phyloP scores from a whole-genome alignment of 2,113 vertebrate species.

The Cynocephalus volans region DNA sequence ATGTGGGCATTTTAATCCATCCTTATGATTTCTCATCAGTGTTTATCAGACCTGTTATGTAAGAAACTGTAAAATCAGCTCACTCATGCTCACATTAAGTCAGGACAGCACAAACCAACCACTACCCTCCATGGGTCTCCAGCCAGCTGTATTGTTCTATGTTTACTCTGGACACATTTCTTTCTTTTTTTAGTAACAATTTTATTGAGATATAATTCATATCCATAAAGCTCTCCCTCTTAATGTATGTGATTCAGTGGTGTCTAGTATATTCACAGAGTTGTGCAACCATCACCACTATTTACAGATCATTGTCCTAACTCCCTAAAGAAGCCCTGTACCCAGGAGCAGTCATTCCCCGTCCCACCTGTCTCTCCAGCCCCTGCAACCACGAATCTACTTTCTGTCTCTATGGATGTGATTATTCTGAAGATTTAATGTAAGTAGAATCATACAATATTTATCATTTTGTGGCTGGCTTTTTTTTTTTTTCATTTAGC shows the following conservation, averaged over 20 bases:
- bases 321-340: background rate
- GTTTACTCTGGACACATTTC: no score
- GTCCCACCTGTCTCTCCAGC: accelerated
- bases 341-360: accelerated
- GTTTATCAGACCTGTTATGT: background rate
- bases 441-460: no score
- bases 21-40: background rate
- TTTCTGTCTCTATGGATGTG: background rate
- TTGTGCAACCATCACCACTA: no score
- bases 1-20: background rate
- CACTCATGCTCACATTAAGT: background rate
- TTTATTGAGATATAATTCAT: background rate
- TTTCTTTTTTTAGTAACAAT: background rate
- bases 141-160: background rate
- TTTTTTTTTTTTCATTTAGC: background rate
- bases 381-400: background rate
- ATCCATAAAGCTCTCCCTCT: background rate
- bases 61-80: background rate
- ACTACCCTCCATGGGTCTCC: accelerated
- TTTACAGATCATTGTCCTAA: background rate
- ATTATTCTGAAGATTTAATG: no score
- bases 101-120: no score
- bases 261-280: background rate
- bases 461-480: background rate
- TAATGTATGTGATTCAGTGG: no score